phyloP scores from a whole-genome alignment of 2,888 invertebrate genomes.

The Xylota segnis region DNA sequence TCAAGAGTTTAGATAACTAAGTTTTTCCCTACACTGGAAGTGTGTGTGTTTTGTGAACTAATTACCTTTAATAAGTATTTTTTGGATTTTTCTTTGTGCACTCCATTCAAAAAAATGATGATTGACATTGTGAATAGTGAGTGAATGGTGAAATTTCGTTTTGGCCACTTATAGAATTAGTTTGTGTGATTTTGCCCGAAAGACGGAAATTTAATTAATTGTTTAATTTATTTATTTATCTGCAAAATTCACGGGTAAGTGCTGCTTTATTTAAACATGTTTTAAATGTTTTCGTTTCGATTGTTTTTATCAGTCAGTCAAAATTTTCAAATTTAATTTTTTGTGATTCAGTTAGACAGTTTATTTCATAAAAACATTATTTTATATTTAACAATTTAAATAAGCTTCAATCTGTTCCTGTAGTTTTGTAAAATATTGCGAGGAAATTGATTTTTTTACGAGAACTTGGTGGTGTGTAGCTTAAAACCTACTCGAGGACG shows the following conservation, averaged over 20 bases:
- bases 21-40: neutral
- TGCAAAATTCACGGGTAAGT: neutral
- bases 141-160: neutral
- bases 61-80: conserved; percentile 23
- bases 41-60: conserved; percentile 27
- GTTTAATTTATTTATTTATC: neutral
- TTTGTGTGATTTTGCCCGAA: neutral
- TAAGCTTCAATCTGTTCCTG: too few species aligned
- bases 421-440: too few species aligned
- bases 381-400: too few species aligned
- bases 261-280: neutral
- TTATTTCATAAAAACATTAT: too few species aligned
- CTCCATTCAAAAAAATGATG: neutral
- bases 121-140: conserved; percentile 11
- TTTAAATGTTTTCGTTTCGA: too few species aligned
- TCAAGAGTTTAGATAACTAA: neutral
- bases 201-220: neutral
- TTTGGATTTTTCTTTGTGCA: conserved; percentile 14
- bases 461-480: too few species aligned
- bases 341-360: too few species aligned
- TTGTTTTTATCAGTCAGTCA: too few species aligned
- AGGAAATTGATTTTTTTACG: too few species aligned
- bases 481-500: too few species aligned
- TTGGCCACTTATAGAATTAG: neutral
- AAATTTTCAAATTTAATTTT: too few species aligned